phyloP scores from a whole-genome alignment of 2,888 invertebrate species.

The Rotaria sp. region DNA sequence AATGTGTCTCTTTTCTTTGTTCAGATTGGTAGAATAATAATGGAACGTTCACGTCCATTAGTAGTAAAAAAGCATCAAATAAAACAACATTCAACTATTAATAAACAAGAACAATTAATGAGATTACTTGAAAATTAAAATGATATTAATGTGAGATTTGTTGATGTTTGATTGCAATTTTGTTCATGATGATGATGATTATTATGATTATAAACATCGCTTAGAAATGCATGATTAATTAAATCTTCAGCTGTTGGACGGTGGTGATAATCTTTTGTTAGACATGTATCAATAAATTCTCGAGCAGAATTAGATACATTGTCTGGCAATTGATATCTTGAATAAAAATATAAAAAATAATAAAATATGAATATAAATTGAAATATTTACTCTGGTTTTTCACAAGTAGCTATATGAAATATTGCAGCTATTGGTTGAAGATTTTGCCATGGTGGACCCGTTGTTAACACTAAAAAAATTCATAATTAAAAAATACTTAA shows the following conservation, averaged over 20 bases:
- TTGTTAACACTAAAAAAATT: not conserved
- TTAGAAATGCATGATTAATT: not conserved
- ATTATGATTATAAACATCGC: not conserved
- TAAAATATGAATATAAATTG: too few relatives aligned
- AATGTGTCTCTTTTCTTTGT: not conserved
- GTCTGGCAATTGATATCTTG: conserved; percentile 9
- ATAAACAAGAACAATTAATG: conserved; percentile 5
- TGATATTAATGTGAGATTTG: not conserved
- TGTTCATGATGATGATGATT: not conserved
- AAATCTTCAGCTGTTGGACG: conserved; percentile 14
- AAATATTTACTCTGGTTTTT: not conserved
- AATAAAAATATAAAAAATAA: too few relatives aligned
- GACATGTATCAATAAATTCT: conserved; percentile 29
- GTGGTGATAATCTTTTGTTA: conserved; percentile 31
- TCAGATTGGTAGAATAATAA: not conserved
- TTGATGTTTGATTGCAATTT: not conserved
- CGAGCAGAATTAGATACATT: not conserved
- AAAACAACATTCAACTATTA: conserved; percentile 15
- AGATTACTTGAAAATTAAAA: not conserved
- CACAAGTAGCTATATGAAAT: conserved; percentile 26
- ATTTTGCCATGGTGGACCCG: conserved; percentile 17
- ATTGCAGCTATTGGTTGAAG: conserved; percentile 14
- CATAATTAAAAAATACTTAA: not conserved
- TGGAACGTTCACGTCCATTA: conserved; percentile 24
- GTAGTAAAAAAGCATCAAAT: not conserved